A percentile compares a stretch with the other conserved stretches of the same genome.
phyloP scores from a whole-genome alignment of 2,113 vertebrate genomes.

The Forbesichthys agassizii region DNA sequence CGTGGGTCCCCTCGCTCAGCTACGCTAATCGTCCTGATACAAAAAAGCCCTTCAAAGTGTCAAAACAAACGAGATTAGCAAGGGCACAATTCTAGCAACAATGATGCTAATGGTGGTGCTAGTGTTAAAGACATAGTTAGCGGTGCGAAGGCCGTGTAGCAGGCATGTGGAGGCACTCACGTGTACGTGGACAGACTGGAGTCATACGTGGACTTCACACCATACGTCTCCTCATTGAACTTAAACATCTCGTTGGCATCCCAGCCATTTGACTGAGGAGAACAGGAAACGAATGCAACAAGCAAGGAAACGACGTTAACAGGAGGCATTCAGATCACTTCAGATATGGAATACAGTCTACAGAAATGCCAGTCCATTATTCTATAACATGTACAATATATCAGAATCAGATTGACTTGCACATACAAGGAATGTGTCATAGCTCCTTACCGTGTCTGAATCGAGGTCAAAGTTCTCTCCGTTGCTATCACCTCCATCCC shows the following conservation, averaged over 20 bases:
- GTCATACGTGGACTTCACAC: conserved; percentile 87
- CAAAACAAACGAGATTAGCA: no score
- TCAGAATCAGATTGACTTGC: background rate
- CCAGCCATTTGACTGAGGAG: conserved; percentile 84
- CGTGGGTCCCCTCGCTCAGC: no score
- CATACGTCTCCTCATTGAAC: conserved; percentile 86
- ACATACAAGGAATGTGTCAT: no score
- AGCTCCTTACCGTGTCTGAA: conserved; percentile 74
- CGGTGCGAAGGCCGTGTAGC: background rate
- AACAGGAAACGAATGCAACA: background rate
- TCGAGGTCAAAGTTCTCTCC: conserved; percentile 86
- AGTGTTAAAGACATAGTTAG: background rate
- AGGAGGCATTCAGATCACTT: background rate
- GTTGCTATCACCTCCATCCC: conserved; percentile 84
- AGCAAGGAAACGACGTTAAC: no score
- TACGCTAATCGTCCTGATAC: no score
- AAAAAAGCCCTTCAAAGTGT: no score
- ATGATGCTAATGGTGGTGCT: background rate
- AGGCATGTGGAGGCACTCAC: conserved; percentile 65
- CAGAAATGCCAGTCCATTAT: background rate
- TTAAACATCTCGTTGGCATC: conserved; percentile 89
- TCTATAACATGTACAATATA: background rate
- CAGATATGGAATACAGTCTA: background rate
- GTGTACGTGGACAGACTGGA: conserved; percentile 86
- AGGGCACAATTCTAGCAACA: no score